A percentile compares a stretch with the other conserved stretches of the same genome.
phyloP scores from a whole-genome alignment of 2,888 invertebrate species.

The Trachelus iudaicus region DNA sequence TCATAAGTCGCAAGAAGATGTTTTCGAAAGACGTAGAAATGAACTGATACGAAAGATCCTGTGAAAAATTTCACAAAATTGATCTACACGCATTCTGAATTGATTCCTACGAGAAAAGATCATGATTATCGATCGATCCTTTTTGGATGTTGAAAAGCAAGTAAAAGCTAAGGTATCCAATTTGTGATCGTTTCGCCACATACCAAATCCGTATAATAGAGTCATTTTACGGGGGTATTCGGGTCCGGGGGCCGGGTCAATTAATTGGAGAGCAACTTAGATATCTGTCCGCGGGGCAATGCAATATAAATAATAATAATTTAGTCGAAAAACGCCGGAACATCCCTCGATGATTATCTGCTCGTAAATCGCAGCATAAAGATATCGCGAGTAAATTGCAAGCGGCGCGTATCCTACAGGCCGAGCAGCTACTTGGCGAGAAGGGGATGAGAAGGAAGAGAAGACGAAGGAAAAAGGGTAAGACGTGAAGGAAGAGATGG shows the following conservation, averaged over 20 bases:
- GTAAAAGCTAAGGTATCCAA: background rate
- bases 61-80: background rate
- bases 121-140: background rate
- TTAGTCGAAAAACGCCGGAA: constrained; percentile 60
- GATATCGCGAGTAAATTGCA: constrained; percentile 65
- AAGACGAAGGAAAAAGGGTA: constrained; percentile 25
- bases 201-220: constrained; percentile 47
- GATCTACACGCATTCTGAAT: background rate
- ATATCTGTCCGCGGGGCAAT: constrained; percentile 43
- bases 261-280: constrained; percentile 48
- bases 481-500: background rate
- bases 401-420: constrained; percentile 22
- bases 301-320: constrained; percentile 64
- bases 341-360: constrained; percentile 65
- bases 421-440: background rate
- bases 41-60: background rate
- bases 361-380: constrained; percentile 64
- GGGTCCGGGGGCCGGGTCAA: constrained; percentile 42
- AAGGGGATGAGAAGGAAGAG: constrained; percentile 16
- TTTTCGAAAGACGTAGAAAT: background rate
- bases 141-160: background rate
- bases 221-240: constrained; percentile 54
- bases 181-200: background rate
- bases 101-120: background rate
- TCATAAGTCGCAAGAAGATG: background rate